Base-by-base conservation (phyloP, 2,888 invertebrate species). In the Xylophagus ater region DNA sequence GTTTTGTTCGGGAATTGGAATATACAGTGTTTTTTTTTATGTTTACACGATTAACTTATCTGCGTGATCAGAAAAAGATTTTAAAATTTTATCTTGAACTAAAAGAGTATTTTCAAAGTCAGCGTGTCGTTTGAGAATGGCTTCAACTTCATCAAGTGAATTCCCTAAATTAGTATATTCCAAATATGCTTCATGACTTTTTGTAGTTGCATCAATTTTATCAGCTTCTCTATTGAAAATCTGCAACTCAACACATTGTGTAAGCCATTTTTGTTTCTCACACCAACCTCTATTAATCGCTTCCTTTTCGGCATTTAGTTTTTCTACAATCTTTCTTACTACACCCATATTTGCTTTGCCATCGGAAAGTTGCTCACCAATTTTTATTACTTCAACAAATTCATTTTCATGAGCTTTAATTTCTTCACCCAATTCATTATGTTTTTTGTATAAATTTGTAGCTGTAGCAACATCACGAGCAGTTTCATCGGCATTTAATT, bases 151-250 rank as follows among this genome's bases (percentile, higher is more conserved):
- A 62, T 92, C 90, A 42, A 89, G 69, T 0, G 90, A 88, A 44
- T 81, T 79, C 47, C 94, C 96, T 30, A 87, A 72, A 49, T 90
- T 82, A 8, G 75, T 75, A 62, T 85, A 86, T 52, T 93, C 93
- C 14, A 97, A 69, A 66, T 89, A 93, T 0, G 92, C 89, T 59
- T 92, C 85, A 58, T 97, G 94, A 12, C 90, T 87, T 38, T 88
- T 87, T 34, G 89, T 90, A 9, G 87, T 82, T 0, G 96, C 92
- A 65, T 97, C 96, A 47, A 97, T 88, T 59, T 94, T 88, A 60
- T 97, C 96, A 0, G 94, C 94, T 62, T 97, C 97, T 25, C 90
- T 78, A 65, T 92, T 92, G 67, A 94, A 93, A 47, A 83, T 74
- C 65, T 89, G 92, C 43, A 96, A 67, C 51, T 93, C 87, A 21